Base-by-base conservation (phyloP, 2,888 invertebrate genomes). In the Sminthurides aquaticus region DNA sequence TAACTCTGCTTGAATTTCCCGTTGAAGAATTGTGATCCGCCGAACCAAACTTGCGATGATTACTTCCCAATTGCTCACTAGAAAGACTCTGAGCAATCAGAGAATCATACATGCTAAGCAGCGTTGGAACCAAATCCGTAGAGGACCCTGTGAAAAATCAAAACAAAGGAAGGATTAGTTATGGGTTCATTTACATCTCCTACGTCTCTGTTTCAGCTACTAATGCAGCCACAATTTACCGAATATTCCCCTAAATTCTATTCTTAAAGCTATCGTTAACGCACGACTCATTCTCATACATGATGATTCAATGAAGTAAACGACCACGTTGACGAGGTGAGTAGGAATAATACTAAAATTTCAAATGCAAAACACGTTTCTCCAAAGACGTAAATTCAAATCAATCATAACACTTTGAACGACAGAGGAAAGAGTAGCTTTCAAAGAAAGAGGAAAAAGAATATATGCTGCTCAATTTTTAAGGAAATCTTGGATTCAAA, bases 21-120 rank as follows among this genome's bases (percentile, higher is more conserved):
- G 5, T 11, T 5, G 43, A 34, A 34, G 43, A 34, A 15, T 11
- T 11, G 43, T 34, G 43, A 34, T 34, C 43, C n/a, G n/a, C n/a
- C n/a, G n/a, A n/a, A n/a, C n/a, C n/a, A 15, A 11, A 34, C 8
- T 34, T 34, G 8, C 43, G 43, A 34, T 34, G 43, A 28, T 56
- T 26, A 63, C 43, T 63, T 22, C 34, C 29, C 25, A 62, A 43
- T 28, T 43, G 29, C 26, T 55, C 62, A 56, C 62, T 55, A 22
- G 49, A 49, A 58, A 67, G 34, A 52, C 63, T 67, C 59, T 67
- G 78, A 56, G 80, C 79, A 52, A 81, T 83, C 73, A 91, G 82
- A 71, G 88, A 88, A 81, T 93, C 92, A 79, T 91, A 91, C 80
- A 91, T 88, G 71, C 89, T 89, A 80, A 93, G 84, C 70, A 92